A percentile compares a stretch with the other conserved stretches of the same genome.
Evolutionary conservation across 2,797 vertebrate species (phyloP).

Genomic region (Falco concolor): DNA sequence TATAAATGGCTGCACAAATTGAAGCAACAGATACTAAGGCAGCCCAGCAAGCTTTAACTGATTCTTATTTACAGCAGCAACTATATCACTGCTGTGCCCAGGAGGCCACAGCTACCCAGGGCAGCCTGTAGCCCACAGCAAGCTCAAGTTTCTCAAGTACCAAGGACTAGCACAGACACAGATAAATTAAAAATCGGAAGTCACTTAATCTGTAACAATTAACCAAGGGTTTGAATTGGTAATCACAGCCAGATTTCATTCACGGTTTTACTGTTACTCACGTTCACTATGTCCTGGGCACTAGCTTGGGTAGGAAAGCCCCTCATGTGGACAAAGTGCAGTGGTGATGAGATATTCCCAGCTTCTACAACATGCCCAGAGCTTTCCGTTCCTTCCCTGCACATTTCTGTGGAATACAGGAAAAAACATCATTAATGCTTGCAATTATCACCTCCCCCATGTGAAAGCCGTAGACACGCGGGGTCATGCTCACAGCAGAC

Average conservation of each 20-base stretch:
- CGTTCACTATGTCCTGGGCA: slow-evolving; percentile 83
- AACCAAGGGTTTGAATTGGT: not conserved
- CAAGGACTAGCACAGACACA: not conserved
- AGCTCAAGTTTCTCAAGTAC: not conserved
- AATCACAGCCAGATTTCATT: too few relatives aligned
- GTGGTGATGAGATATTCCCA: not conserved
- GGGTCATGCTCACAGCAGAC: not conserved
- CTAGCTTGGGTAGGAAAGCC: slow-evolving; percentile 83
- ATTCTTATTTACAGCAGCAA: fast-evolving
- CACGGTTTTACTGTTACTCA: slow-evolving; percentile 41
- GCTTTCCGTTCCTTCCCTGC: slow-evolving; percentile 50
- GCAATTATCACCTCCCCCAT: fast-evolving
- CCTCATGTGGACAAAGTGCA: slow-evolving; percentile 81
- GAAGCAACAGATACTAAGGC: fast-evolving
- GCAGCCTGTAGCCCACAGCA: not conserved
- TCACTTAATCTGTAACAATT: not conserved
- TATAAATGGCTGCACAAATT: not conserved
- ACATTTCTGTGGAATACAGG: slow-evolving; percentile 13
- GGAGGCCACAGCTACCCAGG: fast-evolving
- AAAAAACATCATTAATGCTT: not conserved
- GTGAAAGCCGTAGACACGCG: fast-evolving
- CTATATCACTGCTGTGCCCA: fast-evolving
- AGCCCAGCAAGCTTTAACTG: not conserved
- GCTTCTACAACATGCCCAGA: slow-evolving; percentile 24
- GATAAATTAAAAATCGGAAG: not conserved